These are phyloP conservation scores for Euborellia annulipes DNA, from an alignment of 1,140 invertebrate genomes.

Conservation along the genomic window DNA sequence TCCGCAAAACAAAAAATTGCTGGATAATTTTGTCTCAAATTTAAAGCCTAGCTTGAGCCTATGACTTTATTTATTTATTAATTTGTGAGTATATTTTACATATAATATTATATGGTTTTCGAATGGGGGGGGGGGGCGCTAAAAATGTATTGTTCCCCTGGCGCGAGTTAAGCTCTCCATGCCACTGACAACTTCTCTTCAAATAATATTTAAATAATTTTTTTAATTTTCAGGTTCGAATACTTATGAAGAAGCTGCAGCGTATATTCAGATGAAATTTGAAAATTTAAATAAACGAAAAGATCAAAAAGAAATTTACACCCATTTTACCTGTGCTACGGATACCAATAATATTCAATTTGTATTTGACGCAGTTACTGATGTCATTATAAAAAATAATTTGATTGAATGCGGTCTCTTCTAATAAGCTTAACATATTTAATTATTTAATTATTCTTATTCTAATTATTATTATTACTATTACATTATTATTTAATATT, in stretches of 20 bases:
- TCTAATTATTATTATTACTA: too few relatives aligned
- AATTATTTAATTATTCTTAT: neutral
- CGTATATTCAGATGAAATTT: conserved; percentile 80
- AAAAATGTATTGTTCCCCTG: too few relatives aligned
- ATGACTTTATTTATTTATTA: too few relatives aligned
- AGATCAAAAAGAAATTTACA: conserved; percentile 81
- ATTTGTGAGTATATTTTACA: too few relatives aligned
- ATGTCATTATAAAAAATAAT: conserved; percentile 88
- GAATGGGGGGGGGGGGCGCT: too few relatives aligned
- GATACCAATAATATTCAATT: conserved; percentile 85
- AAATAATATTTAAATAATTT: conserved; percentile 1
- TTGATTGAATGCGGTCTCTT: conserved; percentile 80
- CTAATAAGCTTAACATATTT: conserved; percentile 23
- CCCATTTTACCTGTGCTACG: conserved; percentile 83
- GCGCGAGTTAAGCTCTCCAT: neutral
- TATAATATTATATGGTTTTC: too few relatives aligned
- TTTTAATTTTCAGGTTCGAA: conserved; percentile 47
- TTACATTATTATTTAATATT: too few relatives aligned
- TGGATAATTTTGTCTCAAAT: too few relatives aligned
- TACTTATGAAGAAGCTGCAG: conserved; percentile 70
- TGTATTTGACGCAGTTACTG: conserved; percentile 82
- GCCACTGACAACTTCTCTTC: too few relatives aligned
- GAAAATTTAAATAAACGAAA: conserved; percentile 74
- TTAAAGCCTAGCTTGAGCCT: too few relatives aligned
- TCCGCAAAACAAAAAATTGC: too few relatives aligned